Evolutionary conservation across 1,140 invertebrate species (phyloP).

Genomic region (Zaprionus gabonicus): DNA sequence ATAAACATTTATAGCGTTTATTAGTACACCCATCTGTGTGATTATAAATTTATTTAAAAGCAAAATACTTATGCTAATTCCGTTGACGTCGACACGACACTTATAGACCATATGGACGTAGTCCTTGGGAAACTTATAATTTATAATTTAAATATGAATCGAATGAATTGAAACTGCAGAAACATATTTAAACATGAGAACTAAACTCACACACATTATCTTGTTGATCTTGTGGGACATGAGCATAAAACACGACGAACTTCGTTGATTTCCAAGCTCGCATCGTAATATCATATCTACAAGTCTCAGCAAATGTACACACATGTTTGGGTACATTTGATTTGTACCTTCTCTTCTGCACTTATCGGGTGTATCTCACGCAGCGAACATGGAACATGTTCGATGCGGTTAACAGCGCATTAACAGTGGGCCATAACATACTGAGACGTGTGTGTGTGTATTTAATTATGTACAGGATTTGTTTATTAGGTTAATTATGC

Average conservation of each 20-base stretch:
- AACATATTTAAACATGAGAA: neutral
- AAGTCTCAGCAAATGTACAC: slow-evolving; percentile 12
- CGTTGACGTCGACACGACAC: slow-evolving; percentile 17
- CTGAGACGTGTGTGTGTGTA: neutral
- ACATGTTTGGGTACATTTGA: slow-evolving; percentile 26
- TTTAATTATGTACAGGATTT: neutral
- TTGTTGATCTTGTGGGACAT: neutral
- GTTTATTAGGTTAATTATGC: neutral
- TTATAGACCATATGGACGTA: neutral
- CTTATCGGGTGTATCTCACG: slow-evolving; percentile 5
- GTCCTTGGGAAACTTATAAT: neutral
- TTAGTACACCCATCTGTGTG: slow-evolving; percentile 28
- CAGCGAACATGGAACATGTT: slow-evolving; percentile 35
- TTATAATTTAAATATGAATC: neutral
- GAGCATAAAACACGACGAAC: neutral
- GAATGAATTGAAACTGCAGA: neutral
- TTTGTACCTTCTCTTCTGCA: slow-evolving; percentile 10
- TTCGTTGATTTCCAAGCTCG: neutral
- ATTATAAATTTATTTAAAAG: slow-evolving; percentile 38
- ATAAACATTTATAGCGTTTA: slow-evolving; percentile 48
- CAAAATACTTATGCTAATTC: slow-evolving; percentile 30
- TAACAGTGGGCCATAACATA: neutral
- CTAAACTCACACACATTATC: neutral
- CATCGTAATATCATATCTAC: slow-evolving; percentile 21
- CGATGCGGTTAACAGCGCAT: slow-evolving; percentile 2